Percentiles rank a stretch among this genome's conserved stretches.
Evolutionary conservation across 2,113 vertebrate genomes (phyloP).

Genomic region (Sinocyclocheilus rhinocerous): DNA sequence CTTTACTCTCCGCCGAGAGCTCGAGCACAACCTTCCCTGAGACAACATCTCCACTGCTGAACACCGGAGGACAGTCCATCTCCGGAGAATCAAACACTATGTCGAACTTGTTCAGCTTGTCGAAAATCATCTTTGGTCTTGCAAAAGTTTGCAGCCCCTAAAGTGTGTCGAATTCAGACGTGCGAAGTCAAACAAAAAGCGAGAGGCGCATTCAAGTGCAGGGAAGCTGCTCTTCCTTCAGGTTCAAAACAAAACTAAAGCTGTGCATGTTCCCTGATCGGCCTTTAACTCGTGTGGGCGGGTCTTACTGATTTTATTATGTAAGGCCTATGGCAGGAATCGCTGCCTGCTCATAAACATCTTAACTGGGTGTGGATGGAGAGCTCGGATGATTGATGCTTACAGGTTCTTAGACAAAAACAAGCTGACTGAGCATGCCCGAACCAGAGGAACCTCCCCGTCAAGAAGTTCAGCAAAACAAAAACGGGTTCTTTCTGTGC

Average conservation of each 20-base stretch:
- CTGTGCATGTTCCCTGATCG: neutral
- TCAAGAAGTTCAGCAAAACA: constrained; percentile 47
- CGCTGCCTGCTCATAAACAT: constrained; percentile 68
- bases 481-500: constrained; percentile 4
- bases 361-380: constrained; percentile 72
- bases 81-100: constrained; percentile 83
- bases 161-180: neutral
- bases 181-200: neutral
- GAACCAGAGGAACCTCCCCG: constrained; percentile 35
- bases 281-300: constrained; percentile 71
- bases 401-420: constrained; percentile 79
- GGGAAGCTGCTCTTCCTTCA: neutral
- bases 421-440: constrained; percentile 74
- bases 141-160: neutral
- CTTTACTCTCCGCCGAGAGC: constrained; percentile 70
- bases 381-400: constrained; percentile 75
- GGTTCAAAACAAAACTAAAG: constrained; percentile 57
- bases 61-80: constrained; percentile 77
- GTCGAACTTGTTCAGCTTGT: constrained; percentile 81
- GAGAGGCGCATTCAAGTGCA: neutral
- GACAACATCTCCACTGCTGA: constrained; percentile 86
- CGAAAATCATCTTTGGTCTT: constrained; percentile 81
- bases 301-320: constrained; percentile 61
- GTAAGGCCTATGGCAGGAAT: constrained; percentile 55
- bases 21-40: constrained; percentile 87